Percentiles rank a stretch among this genome's conserved stretches.
These are phyloP conservation scores for Acanthopagrus latus DNA, from an alignment of 2,797 vertebrate genomes.

Conservation along the genomic window DNA sequence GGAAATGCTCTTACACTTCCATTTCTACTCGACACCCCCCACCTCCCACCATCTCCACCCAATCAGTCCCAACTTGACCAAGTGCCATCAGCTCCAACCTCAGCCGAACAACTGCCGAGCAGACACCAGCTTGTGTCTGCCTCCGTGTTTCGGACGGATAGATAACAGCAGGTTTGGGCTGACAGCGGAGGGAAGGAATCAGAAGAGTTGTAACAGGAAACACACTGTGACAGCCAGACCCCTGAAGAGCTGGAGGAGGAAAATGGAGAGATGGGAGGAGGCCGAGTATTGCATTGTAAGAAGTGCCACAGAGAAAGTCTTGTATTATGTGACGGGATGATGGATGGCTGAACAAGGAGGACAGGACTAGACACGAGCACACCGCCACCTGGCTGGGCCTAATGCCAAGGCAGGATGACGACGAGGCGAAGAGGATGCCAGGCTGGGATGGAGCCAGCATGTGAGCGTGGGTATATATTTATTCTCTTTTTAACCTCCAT, in stretches of 20 bases:
- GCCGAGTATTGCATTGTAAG: conserved; percentile 23
- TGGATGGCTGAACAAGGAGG: conserved; percentile 76
- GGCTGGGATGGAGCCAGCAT: conserved; percentile 26
- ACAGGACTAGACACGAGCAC: conserved; percentile 69
- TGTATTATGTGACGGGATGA: conserved; percentile 66
- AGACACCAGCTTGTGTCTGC: conserved; percentile 50
- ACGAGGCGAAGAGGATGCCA: conserved; percentile 33
- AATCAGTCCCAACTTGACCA: conserved; percentile 21
- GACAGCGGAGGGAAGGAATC: conserved; percentile 60
- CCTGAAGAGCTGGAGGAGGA: conserved; percentile 56
- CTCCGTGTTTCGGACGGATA: conserved; percentile 54
- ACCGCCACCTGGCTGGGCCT: conserved; percentile 73
- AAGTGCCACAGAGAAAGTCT: conserved; percentile 53
- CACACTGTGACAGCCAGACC: conserved; percentile 68
- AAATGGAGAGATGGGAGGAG: conserved; percentile 39
- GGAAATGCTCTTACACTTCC: background rate
- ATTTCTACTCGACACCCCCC: background rate
- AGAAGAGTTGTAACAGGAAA: conserved; percentile 64
- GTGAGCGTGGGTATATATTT: background rate
- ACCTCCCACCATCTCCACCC: background rate
- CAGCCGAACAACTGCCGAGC: conserved; percentile 46
- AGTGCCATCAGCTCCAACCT: conserved; percentile 29
- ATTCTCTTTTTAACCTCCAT: conserved; percentile 15
- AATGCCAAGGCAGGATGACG: conserved; percentile 62
- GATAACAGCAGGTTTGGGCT: conserved; percentile 52